Evolutionary conservation across 2,113 vertebrate genomes (phyloP).

Genomic region (Psilopogon haemacephalus): DNA sequence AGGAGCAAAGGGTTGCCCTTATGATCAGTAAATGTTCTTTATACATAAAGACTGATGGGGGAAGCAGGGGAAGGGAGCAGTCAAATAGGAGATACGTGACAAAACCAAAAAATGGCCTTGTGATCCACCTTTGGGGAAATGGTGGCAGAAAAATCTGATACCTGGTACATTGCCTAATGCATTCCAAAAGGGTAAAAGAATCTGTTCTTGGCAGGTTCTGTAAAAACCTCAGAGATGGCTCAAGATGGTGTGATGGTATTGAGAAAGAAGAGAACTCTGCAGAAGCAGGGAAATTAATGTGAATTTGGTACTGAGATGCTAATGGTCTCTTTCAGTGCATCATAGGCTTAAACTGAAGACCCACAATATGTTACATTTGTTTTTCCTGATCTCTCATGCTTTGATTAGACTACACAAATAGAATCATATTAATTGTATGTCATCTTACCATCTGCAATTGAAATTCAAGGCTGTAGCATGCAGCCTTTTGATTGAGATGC

Average conservation of each 20-base stretch:
- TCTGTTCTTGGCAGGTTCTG: not conserved
- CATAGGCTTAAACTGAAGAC: not conserved
- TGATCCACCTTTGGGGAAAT: not conserved
- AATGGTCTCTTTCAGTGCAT: not conserved
- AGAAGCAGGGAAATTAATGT: not conserved
- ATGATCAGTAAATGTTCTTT: not conserved
- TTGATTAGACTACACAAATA: constrained; percentile 45
- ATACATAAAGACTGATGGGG: not conserved
- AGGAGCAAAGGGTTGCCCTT: constrained; percentile 14
- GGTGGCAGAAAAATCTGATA: constrained; percentile 3
- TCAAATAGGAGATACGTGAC: not conserved
- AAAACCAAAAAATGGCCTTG: not conserved
- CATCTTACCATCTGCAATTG: not conserved
- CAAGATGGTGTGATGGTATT: not conserved
- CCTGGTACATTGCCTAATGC: not conserved
- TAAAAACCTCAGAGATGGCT: not conserved
- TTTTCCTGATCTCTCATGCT: not conserved
- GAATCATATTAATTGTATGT: constrained; percentile 18
- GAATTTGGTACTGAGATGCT: not conserved
- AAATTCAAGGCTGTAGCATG: constrained; percentile 11
- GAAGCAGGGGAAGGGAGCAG: not conserved
- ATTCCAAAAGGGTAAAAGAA: not conserved
- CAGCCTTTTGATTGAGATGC: constrained; percentile 9
- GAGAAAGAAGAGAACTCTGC: not conserved
- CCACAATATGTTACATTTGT: not conserved